Evolutionary conservation across 1,140 invertebrate species (phyloP).

Genomic region (Elysia chlorotica): DNA sequence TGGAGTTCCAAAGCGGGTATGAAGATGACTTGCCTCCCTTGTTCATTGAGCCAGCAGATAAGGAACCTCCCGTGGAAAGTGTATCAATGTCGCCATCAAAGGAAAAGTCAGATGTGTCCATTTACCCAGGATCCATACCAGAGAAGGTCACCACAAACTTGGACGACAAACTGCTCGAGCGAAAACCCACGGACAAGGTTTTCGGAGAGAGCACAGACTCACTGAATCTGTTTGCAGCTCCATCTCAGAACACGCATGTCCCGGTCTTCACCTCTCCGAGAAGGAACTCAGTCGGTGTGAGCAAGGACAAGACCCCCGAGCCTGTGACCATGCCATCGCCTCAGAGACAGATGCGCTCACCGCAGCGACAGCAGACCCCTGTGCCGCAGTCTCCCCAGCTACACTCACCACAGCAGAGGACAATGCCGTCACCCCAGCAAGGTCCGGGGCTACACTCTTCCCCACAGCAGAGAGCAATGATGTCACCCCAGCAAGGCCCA

Average conservation of each 20-base stretch:
- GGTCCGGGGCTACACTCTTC: neutral
- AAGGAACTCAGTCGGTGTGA: conserved; percentile 5
- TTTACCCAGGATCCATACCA: conserved; percentile 9
- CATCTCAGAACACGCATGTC: neutral
- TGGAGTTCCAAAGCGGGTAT: conserved; percentile 19
- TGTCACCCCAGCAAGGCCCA: neutral
- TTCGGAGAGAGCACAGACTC: neutral
- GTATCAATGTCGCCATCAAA: neutral
- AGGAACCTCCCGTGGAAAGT: neutral
- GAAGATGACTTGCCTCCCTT: conserved; percentile 18
- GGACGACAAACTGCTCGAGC: conserved; percentile 15
- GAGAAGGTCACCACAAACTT: conserved; percentile 11
- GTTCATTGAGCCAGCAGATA: conserved; percentile 6
- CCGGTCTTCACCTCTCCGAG: conserved; percentile 10
- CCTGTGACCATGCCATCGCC: conserved; percentile 7
- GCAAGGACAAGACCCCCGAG: conserved; percentile 12
- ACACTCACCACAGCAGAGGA: neutral
- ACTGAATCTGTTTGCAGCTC: neutral
- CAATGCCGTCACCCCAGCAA: neutral
- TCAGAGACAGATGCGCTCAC: conserved; percentile 6
- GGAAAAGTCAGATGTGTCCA: conserved; percentile 1
- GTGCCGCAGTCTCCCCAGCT: neutral
- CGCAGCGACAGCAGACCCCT: neutral
- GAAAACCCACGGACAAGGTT: neutral
- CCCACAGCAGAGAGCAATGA: neutral